Evolutionary conservation across 2,113 vertebrate species (phyloP), one percentile per base, ranked within the genome.

Genomic region (Anas platyrhynchos): DNA sequence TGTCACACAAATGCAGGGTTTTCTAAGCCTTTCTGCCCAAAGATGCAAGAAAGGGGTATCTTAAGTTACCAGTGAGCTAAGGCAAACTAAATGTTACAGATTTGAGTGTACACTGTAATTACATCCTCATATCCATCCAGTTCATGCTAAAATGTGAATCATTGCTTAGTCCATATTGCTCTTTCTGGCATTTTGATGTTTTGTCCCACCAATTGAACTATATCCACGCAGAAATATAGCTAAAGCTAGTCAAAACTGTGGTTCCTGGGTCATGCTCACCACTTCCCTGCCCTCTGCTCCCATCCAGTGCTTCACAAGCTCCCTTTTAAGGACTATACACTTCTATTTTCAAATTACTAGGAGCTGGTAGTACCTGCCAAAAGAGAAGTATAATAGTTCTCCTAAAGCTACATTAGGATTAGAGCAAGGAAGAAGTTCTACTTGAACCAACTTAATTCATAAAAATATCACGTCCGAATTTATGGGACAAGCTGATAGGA

Each of bases 121-220:
- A 67, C 2, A 2, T 34, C 16, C 25, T 52, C 52, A 67, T 56
- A 86, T 50, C 22, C 52, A 88, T 26, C 16, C 0, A 0, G 23
- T 52, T 74, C 56, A 36, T 74, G 59, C 41, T 38, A 26, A 31
- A 61, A 22, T 43, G 44, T 25, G 31, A 95, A 87, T 38, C 18
- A 6, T 2, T 69, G 41, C 44, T 81, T 92, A 67, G 29, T 44
- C 66, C 2, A 0, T 18, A 72, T 48, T 69, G 34, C 0, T 1
- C 31, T 50, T 75, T 54, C 54, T 38, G 10, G 17, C 1, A 0
- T 44, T 48, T 75, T 3, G 0, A 32, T 44, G 27, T 16, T 86
- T 84, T 63, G 36, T 65, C 52, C 16, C 21, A 59, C 21, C 75
- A 41, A 74, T 2, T 56, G 12, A 63, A 52, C 58, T 58, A 76